Evolutionary conservation across 2,113 vertebrate species (phyloP), one percentile per base, ranked within the genome.

Genomic region (Rhinoptilus africanus): DNA sequence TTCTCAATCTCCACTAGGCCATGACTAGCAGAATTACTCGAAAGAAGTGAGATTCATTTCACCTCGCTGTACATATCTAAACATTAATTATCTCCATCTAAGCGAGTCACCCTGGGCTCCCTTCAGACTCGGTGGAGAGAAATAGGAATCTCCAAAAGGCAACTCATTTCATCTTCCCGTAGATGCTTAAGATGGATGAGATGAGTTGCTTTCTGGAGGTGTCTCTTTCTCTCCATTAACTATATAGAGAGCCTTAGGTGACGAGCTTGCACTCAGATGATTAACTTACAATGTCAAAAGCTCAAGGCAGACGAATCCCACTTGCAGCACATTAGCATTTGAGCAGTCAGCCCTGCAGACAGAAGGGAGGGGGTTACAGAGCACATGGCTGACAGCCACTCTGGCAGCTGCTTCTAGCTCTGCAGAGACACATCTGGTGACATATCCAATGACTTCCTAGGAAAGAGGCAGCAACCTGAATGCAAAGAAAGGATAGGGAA

Each of bases 171-270:
- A 67, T 91, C 83, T 80, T 84, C 76, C 15, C n/a, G 2, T 14
- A n/a, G 88, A 54, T 59, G 63, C 60, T 64, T 50, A 74, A 91
- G 86, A 96, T 81, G 41, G 76, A 97, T 96, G 86, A 67, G 83
- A 74, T 16, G 28, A 88, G 54, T 12, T 92, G 89, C 86, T 83
- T 95, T 93, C 86, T 96, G 83, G 86, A 96, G 93, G 83, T 89
- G 76, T 78, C 89, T 80, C 73, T 93, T 93, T 92, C 91, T 92
- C 86, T 86, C 93, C 86, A 95, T 96, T 95, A 95, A 72, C 95
- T 71, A 17, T 12, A 81, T 12, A 74, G 89, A 81, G 64, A 95
- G 89, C 94, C 89, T 66, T 63, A 89, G 89, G 95, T 96, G 94
- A 84, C 9, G 73, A 89, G 86, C 80, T 95, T 81, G 89, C 94